Conservation (phyloP, 2,113 vertebrate species). For the Caranx ignobilis region DNA sequence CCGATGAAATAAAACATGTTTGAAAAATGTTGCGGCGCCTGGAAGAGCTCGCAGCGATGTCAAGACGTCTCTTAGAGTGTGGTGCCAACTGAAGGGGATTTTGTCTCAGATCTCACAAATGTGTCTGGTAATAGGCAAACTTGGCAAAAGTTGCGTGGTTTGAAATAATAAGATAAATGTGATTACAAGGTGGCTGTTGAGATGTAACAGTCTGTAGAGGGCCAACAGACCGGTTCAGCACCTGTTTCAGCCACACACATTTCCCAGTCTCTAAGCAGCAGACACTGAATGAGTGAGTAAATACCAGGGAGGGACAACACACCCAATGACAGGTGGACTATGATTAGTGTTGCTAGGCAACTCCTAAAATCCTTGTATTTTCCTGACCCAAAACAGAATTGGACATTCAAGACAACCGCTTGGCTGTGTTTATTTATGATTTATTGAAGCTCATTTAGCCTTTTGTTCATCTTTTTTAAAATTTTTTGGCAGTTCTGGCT, state of each 20-base stretch:
- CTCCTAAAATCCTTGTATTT: not conserved
- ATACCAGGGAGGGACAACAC: not conserved
- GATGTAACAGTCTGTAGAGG: not conserved
- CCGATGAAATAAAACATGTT: not conserved
- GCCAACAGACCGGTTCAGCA: no score
- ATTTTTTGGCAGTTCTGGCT: no score
- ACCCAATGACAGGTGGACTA: not conserved
- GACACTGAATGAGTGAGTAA: not conserved
- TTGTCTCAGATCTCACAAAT: not conserved
- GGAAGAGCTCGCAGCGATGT: not conserved
- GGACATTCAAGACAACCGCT: not conserved
- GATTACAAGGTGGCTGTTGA: not conserved
- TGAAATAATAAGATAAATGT: not conserved
- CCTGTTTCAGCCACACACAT: not conserved
- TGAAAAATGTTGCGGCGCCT: not conserved
- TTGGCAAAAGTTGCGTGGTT: not conserved
- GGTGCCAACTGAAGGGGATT: not conserved
- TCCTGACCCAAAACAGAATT: not conserved
- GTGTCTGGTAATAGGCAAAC: not conserved
- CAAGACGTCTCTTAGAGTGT: not conserved
- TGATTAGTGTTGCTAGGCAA: not conserved
- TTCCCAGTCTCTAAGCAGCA: not conserved
- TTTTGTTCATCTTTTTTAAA: no score
- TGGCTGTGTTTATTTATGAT: no score
- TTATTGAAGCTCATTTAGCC: no score